These are phyloP conservation scores for Mionectes macconnelli DNA, from an alignment of 2,113 vertebrate genomes.

Conservation along the genomic window DNA sequence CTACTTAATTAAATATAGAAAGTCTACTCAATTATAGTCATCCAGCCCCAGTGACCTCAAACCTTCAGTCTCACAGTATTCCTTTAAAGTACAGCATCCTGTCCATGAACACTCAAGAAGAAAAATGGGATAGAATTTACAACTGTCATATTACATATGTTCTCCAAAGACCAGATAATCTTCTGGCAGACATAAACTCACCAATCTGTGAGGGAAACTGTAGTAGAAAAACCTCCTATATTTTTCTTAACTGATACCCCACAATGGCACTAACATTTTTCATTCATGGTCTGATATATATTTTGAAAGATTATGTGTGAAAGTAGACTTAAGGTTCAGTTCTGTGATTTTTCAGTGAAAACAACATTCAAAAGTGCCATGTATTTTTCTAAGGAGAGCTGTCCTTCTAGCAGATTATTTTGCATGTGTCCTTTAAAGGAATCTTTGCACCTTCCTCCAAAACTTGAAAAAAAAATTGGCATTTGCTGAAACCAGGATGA, in stretches of 20 bases:
- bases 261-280: neutral
- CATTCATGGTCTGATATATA: neutral
- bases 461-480: neutral
- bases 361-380: neutral
- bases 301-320: constrained; percentile 8
- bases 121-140: constrained; percentile 45
- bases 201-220: neutral
- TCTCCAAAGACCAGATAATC: constrained; percentile 12
- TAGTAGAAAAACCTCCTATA: neutral
- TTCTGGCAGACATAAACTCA: constrained; percentile 22
- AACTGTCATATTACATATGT: constrained; percentile 22
- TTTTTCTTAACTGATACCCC: constrained; percentile 25
- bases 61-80: constrained; percentile 13
- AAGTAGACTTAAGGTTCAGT: neutral
- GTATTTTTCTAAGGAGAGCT: neutral
- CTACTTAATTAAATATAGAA: constrained; percentile 22
- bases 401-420: neutral
- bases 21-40: neutral
- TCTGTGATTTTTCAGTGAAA: neutral
- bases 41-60: neutral
- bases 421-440: neutral
- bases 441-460: neutral
- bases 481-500: neutral
- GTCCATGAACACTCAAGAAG: neutral
- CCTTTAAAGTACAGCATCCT: neutral